Base-by-base conservation (phyloP, 2,888 invertebrate species). In the Ormia ochracea region DNA sequence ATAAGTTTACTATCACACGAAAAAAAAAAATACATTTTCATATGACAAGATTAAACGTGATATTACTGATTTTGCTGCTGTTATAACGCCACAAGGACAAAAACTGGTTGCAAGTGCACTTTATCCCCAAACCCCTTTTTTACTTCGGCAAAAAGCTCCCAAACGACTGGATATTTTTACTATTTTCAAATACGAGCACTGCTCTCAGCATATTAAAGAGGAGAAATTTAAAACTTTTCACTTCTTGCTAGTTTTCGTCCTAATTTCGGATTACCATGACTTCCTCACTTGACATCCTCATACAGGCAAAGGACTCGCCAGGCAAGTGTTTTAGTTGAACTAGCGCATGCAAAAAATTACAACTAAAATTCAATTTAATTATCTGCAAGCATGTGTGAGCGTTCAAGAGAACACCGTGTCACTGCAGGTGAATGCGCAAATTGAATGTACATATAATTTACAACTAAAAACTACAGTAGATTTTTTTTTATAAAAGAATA, bases 291-390 rank as follows among this genome's bases (percentile, higher is more conserved):
- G 19, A 5, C 58, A 36, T 58, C 58, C 50, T 26, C 26, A 19
- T 10, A 14, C 21, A 14, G 31, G 14, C 5, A 43, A 17, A 56
- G 7, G 31, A 23, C 14, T 41, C 54, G 41, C 21, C 31, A 45
- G 14, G 36, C n/a, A 9, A 19, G 19, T 28, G 23, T 38, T 1
- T 36, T 50, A 26, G 50, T 31, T 65, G 17, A 50, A 50, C 10
- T 38, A 38, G 17, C 7, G 12, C 21, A 50, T 23, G 36, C 50
- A 48, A 36, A 21, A 14, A 63, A 19, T 5, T 31, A 7, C n/a
- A 75, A 75, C 59, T 61, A 68, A 61, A 61, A 75, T 75, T 75
- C 75, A 68, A 75, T 68, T 75, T 68, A 75, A 68, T 75, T 68
- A 68, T 61, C 19, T 17, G 54, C 17, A 54, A 43, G 54, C 36